These are phyloP conservation scores for Sebastiscus tertius DNA, from an alignment of 2,797 vertebrate genomes.

Conservation along the genomic window DNA sequence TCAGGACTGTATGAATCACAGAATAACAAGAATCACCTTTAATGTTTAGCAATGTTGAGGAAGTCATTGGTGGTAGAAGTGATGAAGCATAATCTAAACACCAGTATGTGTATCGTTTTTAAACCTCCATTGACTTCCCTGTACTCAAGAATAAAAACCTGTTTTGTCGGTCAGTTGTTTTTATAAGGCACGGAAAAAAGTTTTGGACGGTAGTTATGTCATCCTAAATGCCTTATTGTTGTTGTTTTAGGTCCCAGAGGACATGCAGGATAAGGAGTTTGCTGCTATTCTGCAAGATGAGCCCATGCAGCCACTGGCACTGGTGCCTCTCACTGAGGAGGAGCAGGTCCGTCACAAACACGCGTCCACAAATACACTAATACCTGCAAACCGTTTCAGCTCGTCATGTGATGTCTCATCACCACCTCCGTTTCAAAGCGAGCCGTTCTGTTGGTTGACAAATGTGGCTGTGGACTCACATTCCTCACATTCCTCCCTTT, in stretches of 20 bases:
- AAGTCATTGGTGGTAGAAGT: background rate
- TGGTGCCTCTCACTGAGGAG: slow-evolving; percentile 93
- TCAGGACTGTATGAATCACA: background rate
- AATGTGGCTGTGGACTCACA: slow-evolving; percentile 45
- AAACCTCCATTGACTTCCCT: background rate
- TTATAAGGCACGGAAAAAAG: background rate
- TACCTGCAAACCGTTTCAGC: slow-evolving; percentile 1
- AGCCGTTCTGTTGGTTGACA: slow-evolving; percentile 40
- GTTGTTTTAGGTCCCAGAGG: slow-evolving; percentile 88
- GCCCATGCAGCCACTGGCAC: slow-evolving; percentile 90
- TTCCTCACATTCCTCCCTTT: slow-evolving; percentile 69
- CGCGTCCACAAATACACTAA: background rate
- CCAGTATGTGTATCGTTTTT: background rate
- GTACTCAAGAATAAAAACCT: background rate
- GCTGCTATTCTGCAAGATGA: slow-evolving; percentile 93
- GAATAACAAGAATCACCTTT: background rate
- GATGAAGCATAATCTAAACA: background rate
- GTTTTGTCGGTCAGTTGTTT: background rate
- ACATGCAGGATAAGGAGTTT: slow-evolving; percentile 95
- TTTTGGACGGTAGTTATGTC: background rate
- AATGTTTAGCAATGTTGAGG: background rate
- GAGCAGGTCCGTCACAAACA: slow-evolving; percentile 85
- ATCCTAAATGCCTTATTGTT: background rate
- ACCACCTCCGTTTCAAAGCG: background rate
- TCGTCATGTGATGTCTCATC: background rate